phyloP scores from a whole-genome alignment of 1,140 invertebrate genomes.

The Hyles vespertilio region DNA sequence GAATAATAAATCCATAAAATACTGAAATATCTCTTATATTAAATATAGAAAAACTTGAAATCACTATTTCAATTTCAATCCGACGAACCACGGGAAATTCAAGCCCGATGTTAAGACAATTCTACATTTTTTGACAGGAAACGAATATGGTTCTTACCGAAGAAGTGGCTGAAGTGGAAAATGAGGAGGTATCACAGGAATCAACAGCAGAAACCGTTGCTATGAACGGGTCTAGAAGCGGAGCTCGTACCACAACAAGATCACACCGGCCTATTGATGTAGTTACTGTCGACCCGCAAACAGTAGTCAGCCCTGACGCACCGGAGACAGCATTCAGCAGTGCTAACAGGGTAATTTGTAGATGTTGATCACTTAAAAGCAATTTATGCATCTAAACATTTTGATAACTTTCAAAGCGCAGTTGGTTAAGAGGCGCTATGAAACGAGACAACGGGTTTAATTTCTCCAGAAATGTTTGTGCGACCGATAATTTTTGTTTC shows the following conservation, averaged over 20 bases:
- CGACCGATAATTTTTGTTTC: too few species aligned
- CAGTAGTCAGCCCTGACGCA: conserved; percentile 61
- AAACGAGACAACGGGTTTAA: too few species aligned
- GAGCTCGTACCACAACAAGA: conserved; percentile 42
- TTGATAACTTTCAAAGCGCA: too few species aligned
- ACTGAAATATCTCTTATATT: too few species aligned
- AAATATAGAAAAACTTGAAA: too few species aligned
- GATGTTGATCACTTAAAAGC: background rate
- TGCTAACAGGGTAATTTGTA: conserved; percentile 76
- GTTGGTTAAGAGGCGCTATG: too few species aligned
- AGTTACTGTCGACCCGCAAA: conserved; percentile 60
- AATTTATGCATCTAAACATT: too few species aligned
- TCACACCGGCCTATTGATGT: conserved; percentile 63
- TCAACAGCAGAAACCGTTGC: conserved; percentile 25
- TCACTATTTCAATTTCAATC: too few species aligned
- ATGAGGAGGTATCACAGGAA: conserved; percentile 36
- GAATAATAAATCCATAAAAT: background rate
- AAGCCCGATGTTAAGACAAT: too few species aligned
- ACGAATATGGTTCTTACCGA: conserved; percentile 71
- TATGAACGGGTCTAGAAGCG: conserved; percentile 19
- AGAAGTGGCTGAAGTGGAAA: conserved; percentile 63
- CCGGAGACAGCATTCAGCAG: conserved; percentile 79
- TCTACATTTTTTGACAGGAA: conserved; percentile 46
- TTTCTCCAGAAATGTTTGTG: too few species aligned
- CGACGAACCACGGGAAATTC: too few species aligned